Base-by-base conservation (phyloP, 2,888 invertebrate genomes). In the Aphidoletes aphidimyza region DNA sequence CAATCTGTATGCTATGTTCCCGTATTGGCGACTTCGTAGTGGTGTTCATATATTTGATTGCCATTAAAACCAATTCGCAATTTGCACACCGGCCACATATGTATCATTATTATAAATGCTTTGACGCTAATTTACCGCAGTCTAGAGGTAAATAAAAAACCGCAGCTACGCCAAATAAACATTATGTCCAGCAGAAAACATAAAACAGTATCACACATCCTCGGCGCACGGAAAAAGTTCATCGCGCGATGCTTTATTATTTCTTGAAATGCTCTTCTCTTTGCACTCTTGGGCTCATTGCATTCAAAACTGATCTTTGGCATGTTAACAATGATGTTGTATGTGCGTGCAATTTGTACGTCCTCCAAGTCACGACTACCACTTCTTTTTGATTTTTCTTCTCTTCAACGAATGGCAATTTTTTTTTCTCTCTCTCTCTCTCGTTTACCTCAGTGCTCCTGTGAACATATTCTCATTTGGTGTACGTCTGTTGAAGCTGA, bases 271-370 rank as follows among this genome's bases (percentile, higher is more conserved):
- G 22, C n/a, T 83, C 22, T 6, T 42, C 39, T 83, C 30, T 78
- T 36, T 78, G 3, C 78, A n/a, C 78, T 36, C 59, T 59, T 59
- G 26, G 3, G 17, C 19, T 78, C 78, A 2, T 34, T 78, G 78
- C 34, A 78, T 34, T 6, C 8, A 39, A 22, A 3, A 30, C 42
- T 17, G 36, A 81, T 81, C 37, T 81, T 81, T 81, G 81, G 81
- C 81, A 81, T 81, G 81, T 83, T 83, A 83, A 83, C 83, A 83
- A 83, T 45, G 30, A 83, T 83, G 30, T 45, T 81, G 81, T 78
- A 42, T 84, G 78, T 84, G 84, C 84, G 84, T 84, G 84, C 78
- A 84, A 84, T 84, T 84, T 84, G 84, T 84, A 69, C 84, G 78
- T 84, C 84, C 84, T 84, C 59, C 84, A 59, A 84, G 84, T 84